A percentile compares a stretch with the other conserved stretches of the same genome.
Conservation (phyloP, 2,888 invertebrate genomes). For the Pachycephus smyrnensis region DNA sequence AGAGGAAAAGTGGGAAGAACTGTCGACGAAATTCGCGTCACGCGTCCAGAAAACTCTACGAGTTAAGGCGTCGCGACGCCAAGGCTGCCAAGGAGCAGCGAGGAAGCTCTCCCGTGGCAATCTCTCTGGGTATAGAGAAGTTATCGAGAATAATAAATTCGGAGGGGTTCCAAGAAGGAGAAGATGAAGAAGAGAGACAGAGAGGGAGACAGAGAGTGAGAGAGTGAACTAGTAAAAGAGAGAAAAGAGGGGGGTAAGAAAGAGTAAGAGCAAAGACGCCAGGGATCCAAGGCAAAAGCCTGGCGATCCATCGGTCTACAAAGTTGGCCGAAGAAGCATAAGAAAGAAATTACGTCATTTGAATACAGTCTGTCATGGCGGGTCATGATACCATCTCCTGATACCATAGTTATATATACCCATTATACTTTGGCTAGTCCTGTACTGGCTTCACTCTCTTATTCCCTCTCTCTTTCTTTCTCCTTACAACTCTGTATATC, state of each 20-base stretch:
- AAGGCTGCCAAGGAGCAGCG: background rate
- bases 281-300: constrained; percentile 13
- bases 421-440: constrained; percentile 11
- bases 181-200: constrained; percentile 6
- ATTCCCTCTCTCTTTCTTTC: background rate
- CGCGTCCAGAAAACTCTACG: background rate
- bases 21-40: background rate
- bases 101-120: constrained; percentile 1
- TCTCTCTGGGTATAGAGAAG: constrained; percentile 29
- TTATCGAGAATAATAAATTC: constrained; percentile 58
- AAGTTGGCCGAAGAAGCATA: constrained; percentile 34
- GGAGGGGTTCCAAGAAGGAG: constrained; percentile 16
- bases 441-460: background rate
- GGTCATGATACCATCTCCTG: constrained; percentile 23
- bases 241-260: constrained; percentile 22
- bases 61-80: constrained; percentile 1
- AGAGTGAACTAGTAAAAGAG: background rate
- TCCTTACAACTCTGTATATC: constrained; percentile 40
- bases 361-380: constrained; percentile 42
- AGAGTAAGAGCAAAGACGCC: constrained; percentile 35
- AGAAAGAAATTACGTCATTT: constrained; percentile 52
- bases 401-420: constrained; percentile 19
- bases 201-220: constrained; percentile 9
- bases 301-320: constrained; percentile 45
- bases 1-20: background rate